These are phyloP conservation scores for Acronicta psi DNA, from an alignment of 2,888 invertebrate genomes.

Conservation along the genomic window DNA sequence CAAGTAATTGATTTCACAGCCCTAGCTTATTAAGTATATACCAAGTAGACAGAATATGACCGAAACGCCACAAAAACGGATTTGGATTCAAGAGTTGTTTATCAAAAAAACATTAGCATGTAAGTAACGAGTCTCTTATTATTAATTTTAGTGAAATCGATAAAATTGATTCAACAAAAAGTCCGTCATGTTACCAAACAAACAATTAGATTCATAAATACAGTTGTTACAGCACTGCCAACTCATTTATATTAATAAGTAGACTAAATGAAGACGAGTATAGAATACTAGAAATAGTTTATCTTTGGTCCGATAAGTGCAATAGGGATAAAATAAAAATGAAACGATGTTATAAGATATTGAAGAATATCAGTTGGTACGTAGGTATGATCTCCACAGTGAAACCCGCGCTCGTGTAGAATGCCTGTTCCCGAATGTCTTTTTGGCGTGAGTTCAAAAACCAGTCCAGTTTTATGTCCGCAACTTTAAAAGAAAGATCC, in stretches of 20 bases:
- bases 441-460: slow-evolving; percentile 71
- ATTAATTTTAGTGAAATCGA: slow-evolving; percentile 33
- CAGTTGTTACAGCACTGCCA: slow-evolving; percentile 85
- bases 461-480: slow-evolving; percentile 57
- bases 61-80: slow-evolving; percentile 16
- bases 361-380: slow-evolving; percentile 30
- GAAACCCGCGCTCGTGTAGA: slow-evolving; percentile 51
- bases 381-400: slow-evolving; percentile 49
- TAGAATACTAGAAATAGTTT: slow-evolving; percentile 62
- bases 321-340: slow-evolving; percentile 24
- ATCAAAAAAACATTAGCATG: slow-evolving; percentile 29
- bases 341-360: slow-evolving; percentile 28
- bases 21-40: slow-evolving; percentile 28
- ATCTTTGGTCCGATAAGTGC: slow-evolving; percentile 26
- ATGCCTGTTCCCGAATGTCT: slow-evolving; percentile 59
- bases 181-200: slow-evolving; percentile 49
- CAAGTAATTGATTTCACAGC: slow-evolving; percentile 29
- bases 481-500: slow-evolving; percentile 59
- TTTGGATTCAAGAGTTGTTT: slow-evolving; percentile 7
- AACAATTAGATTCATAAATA: slow-evolving; percentile 64
- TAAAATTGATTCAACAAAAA: slow-evolving; percentile 35
- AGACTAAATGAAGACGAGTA: slow-evolving; percentile 65
- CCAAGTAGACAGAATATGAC: slow-evolving; percentile 17
- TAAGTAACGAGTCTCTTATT: slow-evolving; percentile 42
- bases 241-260: slow-evolving; percentile 73